These are phyloP conservation scores for Furcifer pardalis DNA, from an alignment of 2,797 vertebrate species.

Conservation along the genomic window DNA sequence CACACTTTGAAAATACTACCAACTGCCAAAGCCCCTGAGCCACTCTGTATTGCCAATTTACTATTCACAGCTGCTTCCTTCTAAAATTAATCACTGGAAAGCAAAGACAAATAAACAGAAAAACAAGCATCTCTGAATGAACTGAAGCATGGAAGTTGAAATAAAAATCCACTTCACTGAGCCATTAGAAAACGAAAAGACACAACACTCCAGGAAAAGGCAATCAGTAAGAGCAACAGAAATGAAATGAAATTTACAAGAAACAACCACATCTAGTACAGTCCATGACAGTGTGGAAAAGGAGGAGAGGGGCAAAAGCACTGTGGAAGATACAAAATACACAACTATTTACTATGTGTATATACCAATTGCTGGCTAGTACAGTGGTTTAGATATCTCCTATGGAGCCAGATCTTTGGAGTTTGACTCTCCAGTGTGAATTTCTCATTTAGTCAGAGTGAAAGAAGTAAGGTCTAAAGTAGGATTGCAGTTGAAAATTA, in stretches of 20 bases:
- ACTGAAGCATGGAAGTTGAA: conserved; percentile 18
- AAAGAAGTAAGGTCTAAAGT: too few species aligned
- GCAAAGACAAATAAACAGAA: conserved; percentile 52
- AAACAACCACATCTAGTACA: conserved; percentile 18
- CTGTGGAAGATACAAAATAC: neutral
- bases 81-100: conserved; percentile 51
- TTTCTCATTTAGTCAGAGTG: too few species aligned
- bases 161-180: neutral
- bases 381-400: too few species aligned
- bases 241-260: conserved; percentile 43
- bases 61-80: conserved; percentile 24
- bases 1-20: conserved; percentile 44
- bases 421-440: too few species aligned
- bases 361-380: too few species aligned
- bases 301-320: neutral
- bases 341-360: neutral
- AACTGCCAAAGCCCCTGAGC: conserved; percentile 49
- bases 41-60: conserved; percentile 27
- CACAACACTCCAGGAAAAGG: conserved; percentile 20
- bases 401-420: too few species aligned
- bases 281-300: conserved; percentile 26
- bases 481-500: too few species aligned
- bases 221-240: conserved; percentile 45
- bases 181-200: conserved; percentile 33
- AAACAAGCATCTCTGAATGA: conserved; percentile 42